Base-by-base conservation (phyloP, 2,113 vertebrate genomes). In the Gymnogyps californianus region DNA sequence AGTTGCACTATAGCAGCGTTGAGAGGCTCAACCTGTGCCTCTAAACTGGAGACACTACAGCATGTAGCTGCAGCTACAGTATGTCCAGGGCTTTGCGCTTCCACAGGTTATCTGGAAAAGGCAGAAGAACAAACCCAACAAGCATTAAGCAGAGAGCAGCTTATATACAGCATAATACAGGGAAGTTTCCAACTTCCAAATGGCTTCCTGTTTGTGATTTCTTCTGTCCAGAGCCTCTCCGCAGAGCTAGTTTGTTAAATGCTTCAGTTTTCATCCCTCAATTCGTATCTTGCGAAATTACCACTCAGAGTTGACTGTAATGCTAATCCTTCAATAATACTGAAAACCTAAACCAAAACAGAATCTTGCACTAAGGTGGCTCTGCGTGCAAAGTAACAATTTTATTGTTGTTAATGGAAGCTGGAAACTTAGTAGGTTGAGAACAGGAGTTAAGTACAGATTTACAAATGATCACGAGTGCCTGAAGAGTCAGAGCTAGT, bases 291-390 rank as follows among this genome's bases (percentile, higher is more conserved):
- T 70, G 18, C 1, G 11, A 81, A 96, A 89, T 95, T 70, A 84
- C 86, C 59, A 62, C 83, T 96, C 19, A 1, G 67, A 88, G 67
- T 13, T 81, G 86, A 80, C 86, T 86, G 67, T 72, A 95, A 83
- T 77, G 70, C 79, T 96, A 95, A 97, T 95, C 89, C 93, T 83
- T 83, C 92, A 90, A 93, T 95, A 90, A 86, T 34, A 83, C 64
- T 44, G 67, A 72, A 92, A 90, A 96, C 67, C 91, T 96, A 95
- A 93, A 93, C 38, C 91, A 96, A 93, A 95, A 90, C 90, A 77
- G 57, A 66, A 55, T 80, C 76, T 69, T 90, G 40, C 62, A 69
- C 76, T 70, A 8, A 83, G 76, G 75, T 95, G 46, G 69, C 89
- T 90, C 94, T 90, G 89, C 83, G 54, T 90, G 93, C 66, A 90